Base-by-base conservation (phyloP, 2,888 invertebrate species). In the Mythimna albipuncta region DNA sequence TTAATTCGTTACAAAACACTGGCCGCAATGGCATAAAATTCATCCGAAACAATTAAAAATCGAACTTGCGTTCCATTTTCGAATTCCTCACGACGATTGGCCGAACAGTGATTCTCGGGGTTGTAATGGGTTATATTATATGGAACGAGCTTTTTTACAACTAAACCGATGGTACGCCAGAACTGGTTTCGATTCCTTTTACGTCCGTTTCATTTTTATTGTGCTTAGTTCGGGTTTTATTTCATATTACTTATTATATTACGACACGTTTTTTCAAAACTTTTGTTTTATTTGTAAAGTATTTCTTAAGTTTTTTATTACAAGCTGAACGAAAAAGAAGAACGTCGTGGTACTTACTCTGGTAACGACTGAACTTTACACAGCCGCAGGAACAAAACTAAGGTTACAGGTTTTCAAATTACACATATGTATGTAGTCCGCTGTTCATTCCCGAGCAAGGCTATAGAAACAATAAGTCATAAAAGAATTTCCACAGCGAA, bases 101-200 rank as follows among this genome's bases (percentile, higher is more conserved):
- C 86, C 90, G 91, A 90, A 87, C 91, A 91, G 93, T 94, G 94
- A 94, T 95, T 94, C 94, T 93, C 93, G 89, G 94, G 93, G 93
- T 93, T 93, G 95, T 95, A 95, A 95, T 95, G 94, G 95, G 94
- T 92, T 95, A 95, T 96, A 94, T 94, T 95, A 94, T 94, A 94
- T 93, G 94, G 93, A 95, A 96, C 94, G 94, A 91, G 93, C 91
- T 91, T 95, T 95, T 96, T 96, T 95, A 96, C 94, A 95, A 93
- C 95, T 95, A 94, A 93, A 94, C 92, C 93, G 92, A 94, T 93
- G 92, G 92, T 91, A 92, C 91, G 90, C 86, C 91, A 92, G 89
- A 94, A 95, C 96, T 87, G 95, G 95, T 95, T 94, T 89, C 87
- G 89, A 92, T 92, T 92, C 93, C 91, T 93, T 94, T 93, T 91